Evolutionary conservation across 2,888 invertebrate species (phyloP).

Genomic region (Nephrocerus scutellatus): DNA sequence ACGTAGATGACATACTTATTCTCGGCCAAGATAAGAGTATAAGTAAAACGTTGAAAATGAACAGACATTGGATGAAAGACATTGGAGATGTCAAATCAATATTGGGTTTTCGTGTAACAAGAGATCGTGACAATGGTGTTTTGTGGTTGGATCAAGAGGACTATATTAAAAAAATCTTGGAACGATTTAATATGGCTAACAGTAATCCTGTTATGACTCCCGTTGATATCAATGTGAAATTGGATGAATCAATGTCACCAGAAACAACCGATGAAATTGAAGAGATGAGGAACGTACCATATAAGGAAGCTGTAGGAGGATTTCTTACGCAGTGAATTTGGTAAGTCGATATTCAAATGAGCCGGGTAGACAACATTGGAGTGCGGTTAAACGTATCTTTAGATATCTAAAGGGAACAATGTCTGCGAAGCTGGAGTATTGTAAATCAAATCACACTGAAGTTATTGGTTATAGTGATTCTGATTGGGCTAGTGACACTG

Average conservation of each 20-base stretch:
- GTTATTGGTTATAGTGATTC: slow-evolving; percentile 3
- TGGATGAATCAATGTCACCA: slow-evolving; percentile 13
- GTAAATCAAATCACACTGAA: not conserved
- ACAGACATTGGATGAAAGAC: slow-evolving; percentile 10
- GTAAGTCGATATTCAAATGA: slow-evolving; percentile 5
- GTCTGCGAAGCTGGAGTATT: not conserved
- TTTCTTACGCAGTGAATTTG: not conserved
- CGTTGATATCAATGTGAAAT: slow-evolving; percentile 12
- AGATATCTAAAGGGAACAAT: slow-evolving; percentile 5
- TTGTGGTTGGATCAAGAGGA: slow-evolving; percentile 3
- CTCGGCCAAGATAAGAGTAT: slow-evolving; percentile 12
- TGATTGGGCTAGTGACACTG: slow-evolving; percentile 4
- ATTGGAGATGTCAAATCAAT: slow-evolving; percentile 6
- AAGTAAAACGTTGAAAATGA: slow-evolving; percentile 2
- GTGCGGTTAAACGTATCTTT: slow-evolving; percentile 4
- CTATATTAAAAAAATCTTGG: slow-evolving; percentile 8
- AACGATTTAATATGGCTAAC: slow-evolving; percentile 7
- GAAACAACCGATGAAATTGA: slow-evolving; percentile 7
- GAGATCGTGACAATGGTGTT: not conserved
- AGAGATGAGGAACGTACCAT: not conserved
- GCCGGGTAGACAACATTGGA: slow-evolving; percentile 4
- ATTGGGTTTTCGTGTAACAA: slow-evolving; percentile 10
- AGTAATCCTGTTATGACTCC: slow-evolving; percentile 13
- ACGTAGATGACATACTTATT: slow-evolving; percentile 12
- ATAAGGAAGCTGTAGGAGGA: slow-evolving; percentile 5